phyloP scores from a whole-genome alignment of 2,888 invertebrate genomes.

The Hartigia nigra region DNA sequence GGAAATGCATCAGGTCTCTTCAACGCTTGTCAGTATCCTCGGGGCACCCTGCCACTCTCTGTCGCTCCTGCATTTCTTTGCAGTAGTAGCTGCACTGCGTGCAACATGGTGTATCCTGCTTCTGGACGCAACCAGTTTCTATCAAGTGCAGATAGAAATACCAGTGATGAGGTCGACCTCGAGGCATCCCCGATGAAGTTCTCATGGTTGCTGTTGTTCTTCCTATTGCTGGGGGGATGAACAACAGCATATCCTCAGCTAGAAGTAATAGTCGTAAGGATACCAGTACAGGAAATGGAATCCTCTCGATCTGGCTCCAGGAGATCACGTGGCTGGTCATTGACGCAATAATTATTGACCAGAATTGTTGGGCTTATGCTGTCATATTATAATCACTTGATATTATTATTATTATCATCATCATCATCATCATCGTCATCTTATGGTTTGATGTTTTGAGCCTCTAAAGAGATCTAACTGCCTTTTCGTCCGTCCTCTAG shows the following conservation, averaged over 20 bases:
- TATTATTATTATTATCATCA: background rate
- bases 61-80: background rate
- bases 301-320: too few relatives aligned
- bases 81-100: background rate
- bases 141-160: background rate
- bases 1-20: background rate
- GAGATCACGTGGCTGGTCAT: too few relatives aligned
- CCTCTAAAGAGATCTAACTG: background rate
- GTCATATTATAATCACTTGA: too few relatives aligned
- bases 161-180: background rate
- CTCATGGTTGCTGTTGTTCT: background rate
- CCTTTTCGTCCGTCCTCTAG: background rate
- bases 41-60: background rate
- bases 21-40: constrained; percentile 3
- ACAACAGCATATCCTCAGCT: background rate
- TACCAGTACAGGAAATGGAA: background rate
- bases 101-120: background rate
- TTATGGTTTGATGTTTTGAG: too few relatives aligned
- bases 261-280: background rate
- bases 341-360: too few relatives aligned
- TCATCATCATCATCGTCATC: too few relatives aligned
- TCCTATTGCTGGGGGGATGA: background rate
- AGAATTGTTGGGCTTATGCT: too few relatives aligned
- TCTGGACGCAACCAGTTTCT: background rate
- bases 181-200: background rate